These are phyloP conservation scores for Morus bassanus DNA, from an alignment of 2,797 vertebrate genomes.

Conservation along the genomic window DNA sequence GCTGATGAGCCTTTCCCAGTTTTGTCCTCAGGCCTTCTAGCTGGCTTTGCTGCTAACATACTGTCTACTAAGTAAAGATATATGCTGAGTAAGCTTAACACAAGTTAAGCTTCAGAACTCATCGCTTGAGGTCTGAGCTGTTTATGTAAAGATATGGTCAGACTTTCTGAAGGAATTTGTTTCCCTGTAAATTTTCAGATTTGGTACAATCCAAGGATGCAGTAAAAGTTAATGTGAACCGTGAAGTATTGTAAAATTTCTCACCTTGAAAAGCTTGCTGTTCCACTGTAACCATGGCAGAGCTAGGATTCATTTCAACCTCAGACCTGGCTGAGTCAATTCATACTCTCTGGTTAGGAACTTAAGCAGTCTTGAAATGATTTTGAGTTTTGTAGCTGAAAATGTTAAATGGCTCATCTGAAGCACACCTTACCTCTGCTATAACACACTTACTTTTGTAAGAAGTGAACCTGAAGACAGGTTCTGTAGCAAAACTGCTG, in stretches of 20 bases:
- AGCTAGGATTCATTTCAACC: not conserved
- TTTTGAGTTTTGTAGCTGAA: not conserved
- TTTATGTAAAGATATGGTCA: not conserved
- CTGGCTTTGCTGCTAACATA: not conserved
- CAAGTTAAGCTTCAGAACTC: not conserved
- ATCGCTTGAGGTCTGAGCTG: not conserved
- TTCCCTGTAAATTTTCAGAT: not conserved
- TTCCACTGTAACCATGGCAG: not conserved
- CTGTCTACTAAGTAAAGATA: not conserved
- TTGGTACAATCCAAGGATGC: not conserved
- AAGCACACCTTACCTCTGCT: not conserved
- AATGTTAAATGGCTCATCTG: not conserved
- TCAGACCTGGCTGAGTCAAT: not conserved
- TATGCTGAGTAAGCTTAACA: not conserved
- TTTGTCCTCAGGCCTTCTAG: not conserved
- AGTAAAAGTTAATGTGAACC: not conserved
- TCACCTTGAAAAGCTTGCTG: not conserved
- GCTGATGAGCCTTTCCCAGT: not conserved
- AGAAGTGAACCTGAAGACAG: not conserved
- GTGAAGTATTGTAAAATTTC: not conserved
- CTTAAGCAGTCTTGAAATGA: not conserved
- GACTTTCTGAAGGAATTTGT: not conserved
- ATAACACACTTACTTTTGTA: not conserved
- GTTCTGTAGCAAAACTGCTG: not conserved
- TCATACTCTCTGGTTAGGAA: not conserved